Base-by-base conservation (phyloP, 1,140 invertebrate species). In the Cydia splendana region DNA sequence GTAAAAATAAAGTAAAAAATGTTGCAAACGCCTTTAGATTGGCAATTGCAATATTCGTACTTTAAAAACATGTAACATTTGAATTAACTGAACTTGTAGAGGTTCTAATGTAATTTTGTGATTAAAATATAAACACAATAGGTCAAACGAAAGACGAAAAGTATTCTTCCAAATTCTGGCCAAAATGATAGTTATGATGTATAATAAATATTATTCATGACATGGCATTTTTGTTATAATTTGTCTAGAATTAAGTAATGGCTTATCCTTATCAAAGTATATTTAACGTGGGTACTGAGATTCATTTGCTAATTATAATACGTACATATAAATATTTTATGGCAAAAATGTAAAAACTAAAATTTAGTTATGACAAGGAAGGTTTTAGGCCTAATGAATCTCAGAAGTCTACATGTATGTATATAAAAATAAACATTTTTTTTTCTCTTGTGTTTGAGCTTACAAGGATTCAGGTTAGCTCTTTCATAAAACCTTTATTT, bases 91-190 rank as follows among this genome's bases (percentile, higher is more conserved):
- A 24, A 62, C 57, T 57, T 62, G 0, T 62, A 62, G 53, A 15
- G 18, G 20, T 24, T 62, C 15, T 12, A 62, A 62, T 62, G 57
- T 62, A 62, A 62, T 62, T 62, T 62, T 62, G 67, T 42, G 67
- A 81, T 82, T 79, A 77, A 73, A 78, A 48, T 79, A 71, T 81
- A 81, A 79, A 76, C 77, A 74, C 75, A 79, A 78, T 78, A 79
- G 76, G 76, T 80, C 79, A 76, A 81, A 80, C 77, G 81, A 84
- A 79, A 57, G 75, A 80, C 75, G 79, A 82, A 88, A 86, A 80
- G 80, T 86, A 87, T 88, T 91, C 91, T 92, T 91, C 91, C 89
- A 91, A 85, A 84, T 85, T 87, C 81, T 84, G 89, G 89, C 88
- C 89, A 91, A 92, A 90, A 79, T 78, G 84, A 82, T 91, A 92